Conservation (phyloP, 2,888 invertebrate genomes). For the Conomelus anceps region DNA sequence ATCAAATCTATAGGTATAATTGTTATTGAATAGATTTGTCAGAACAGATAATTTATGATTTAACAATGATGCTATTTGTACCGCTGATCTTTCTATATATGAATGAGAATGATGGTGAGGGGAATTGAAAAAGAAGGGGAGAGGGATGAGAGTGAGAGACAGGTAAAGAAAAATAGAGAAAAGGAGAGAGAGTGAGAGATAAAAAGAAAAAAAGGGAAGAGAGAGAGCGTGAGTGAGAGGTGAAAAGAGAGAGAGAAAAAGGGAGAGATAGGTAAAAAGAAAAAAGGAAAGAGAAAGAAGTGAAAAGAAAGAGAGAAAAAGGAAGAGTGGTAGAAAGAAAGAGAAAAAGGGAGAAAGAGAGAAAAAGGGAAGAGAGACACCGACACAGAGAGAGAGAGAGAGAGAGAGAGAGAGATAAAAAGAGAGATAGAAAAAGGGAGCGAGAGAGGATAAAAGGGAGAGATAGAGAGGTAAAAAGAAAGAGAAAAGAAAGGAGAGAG, state of each 20-base stretch:
- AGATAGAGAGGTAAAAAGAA: no score
- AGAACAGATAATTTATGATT: background rate
- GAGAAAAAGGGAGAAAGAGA: conserved; percentile 23
- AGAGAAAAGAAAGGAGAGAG: no score
- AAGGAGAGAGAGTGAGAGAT: no score
- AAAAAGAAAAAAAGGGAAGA: no score
- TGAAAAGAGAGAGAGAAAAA: no score
- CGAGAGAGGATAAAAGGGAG: no score
- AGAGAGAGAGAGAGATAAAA: conserved; percentile 23
- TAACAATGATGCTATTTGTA: background rate
- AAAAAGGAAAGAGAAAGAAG: no score
- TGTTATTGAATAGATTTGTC: background rate
- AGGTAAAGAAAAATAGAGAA: conserved; percentile 14
- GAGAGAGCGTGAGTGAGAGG: no score
- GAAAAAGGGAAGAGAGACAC: conserved; percentile 18
- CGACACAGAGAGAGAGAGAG: conserved; percentile 20
- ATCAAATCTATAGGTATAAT: background rate
- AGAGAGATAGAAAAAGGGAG: conserved; percentile 4
- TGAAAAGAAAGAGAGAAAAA: no score
- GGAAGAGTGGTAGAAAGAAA: no score
- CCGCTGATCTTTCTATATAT: background rate
- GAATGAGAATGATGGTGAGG: background rate
- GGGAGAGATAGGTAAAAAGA: no score
- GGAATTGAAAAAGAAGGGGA: background rate
- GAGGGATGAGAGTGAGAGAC: conserved; percentile 10